Base-by-base conservation (phyloP, 2,888 invertebrate species). In the Drosophila longiperda region DNA sequence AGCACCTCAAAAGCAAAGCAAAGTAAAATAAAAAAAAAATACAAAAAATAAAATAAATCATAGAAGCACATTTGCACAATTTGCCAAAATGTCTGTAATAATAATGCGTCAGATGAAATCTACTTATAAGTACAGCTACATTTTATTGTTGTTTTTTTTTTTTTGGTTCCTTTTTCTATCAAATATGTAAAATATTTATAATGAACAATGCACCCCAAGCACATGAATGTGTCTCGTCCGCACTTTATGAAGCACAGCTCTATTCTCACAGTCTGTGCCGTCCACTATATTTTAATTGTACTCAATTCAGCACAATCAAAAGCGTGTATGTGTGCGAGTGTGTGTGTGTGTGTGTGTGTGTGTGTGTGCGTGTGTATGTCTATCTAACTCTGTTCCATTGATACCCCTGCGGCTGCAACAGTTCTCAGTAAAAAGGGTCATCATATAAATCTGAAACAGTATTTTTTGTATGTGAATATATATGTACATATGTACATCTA, bases 211-310 rank as follows among this genome's bases (percentile, higher is more conserved):
- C 75, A 76, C 72, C 63, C 50, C 49, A 72, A 68, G 67, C 76
- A 75, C 75, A 33, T 60, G 54, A 63, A 63, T 38, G 48, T 69
- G 73, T 73, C 70, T 69, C 74, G 65, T 73, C 70, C 69, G 77
- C 77, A 77, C 76, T 62, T 33, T 70, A 62, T 70, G 32, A 36
- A 54, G 38, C 57, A 60, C 59, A 60, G 48, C 59, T 69, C 74
- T 42, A 42, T 71, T 60, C 77, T 74, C 54, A 26, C 26, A 26
- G 74, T 59, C 54, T 73, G 49, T 73, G 42, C 54, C 55, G 32
- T 65, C 61, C 50, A 55, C 57, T 54, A 58, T 66, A 62, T 78
- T 71, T 67, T 89, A 90, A 86, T 84, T 86, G 87, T 78, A 83
- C 78, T 73, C 70, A 78, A 84, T 84, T 86, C 69, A 75, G 69